Conservation (phyloP, 2,888 invertebrate genomes). For the Lasioglossum malachurum region DNA sequence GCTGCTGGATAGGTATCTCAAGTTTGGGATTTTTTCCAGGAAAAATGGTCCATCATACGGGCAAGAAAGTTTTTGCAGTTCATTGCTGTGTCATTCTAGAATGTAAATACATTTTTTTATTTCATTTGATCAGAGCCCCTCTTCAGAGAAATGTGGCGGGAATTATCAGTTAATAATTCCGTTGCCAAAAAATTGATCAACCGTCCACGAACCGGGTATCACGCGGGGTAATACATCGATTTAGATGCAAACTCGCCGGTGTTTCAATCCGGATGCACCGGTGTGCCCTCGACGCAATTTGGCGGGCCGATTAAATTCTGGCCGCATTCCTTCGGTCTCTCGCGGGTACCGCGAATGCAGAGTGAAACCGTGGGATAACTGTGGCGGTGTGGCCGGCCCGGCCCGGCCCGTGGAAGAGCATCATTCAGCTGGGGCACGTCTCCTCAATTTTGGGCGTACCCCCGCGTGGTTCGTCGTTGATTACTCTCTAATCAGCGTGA, state of each 20-base stretch:
- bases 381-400: not conserved
- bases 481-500: conserved; percentile 61
- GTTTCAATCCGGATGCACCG: not conserved
- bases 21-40: not conserved
- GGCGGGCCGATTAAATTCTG: conserved; percentile 74
- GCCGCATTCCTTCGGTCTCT: conserved; percentile 64
- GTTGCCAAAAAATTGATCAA: not conserved
- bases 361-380: conserved; percentile 46
- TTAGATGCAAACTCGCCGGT: not conserved
- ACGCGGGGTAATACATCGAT: not conserved
- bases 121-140: not conserved
- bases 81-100: not conserved
- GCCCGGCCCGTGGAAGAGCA: not conserved
- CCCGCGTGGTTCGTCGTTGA: conserved; percentile 37
- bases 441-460: conserved; percentile 55
- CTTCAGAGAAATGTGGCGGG: not conserved
- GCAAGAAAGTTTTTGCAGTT: rapidly evolving
- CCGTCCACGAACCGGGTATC: not conserved
- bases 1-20: not conserved
- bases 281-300: conserved; percentile 11
- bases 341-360: conserved; percentile 30
- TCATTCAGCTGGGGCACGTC: conserved; percentile 43
- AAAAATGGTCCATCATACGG: not conserved
- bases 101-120: not conserved
- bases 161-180: not conserved